These are phyloP conservation scores for Leptoclinus maculatus DNA, from an alignment of 2,797 vertebrate species.

Conservation along the genomic window DNA sequence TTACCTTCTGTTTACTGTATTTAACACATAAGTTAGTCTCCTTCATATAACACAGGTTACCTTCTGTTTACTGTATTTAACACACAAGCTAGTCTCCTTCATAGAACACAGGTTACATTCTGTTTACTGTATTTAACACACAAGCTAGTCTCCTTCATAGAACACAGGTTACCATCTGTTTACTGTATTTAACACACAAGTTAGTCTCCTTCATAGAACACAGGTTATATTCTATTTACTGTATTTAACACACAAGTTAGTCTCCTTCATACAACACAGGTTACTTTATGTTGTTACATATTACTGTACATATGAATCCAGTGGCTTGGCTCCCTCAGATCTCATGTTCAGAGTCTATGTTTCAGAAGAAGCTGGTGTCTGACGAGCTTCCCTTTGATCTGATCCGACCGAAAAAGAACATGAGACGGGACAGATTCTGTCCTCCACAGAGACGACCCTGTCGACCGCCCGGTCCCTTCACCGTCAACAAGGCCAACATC, in stretches of 20 bases:
- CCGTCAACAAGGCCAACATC: conserved; percentile 90
- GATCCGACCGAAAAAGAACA: conserved; percentile 90
- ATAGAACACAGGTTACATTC: no score
- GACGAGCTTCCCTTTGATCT: conserved; percentile 86
- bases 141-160: no score
- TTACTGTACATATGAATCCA: no score
- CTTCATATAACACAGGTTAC: background rate
- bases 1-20: no score
- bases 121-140: no score
- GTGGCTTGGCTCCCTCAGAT: background rate
- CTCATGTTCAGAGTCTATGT: background rate
- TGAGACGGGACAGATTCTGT: conserved; percentile 88
- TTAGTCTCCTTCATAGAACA: no score
- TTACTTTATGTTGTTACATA: background rate
- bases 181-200: no score
- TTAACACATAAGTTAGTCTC: no score
- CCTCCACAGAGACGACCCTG: conserved; percentile 81
- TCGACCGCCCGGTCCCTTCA: conserved; percentile 83
- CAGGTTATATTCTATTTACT: no score
- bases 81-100: no score
- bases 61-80: background rate
- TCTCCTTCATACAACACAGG: background rate
- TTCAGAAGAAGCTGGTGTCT: conserved; percentile 82
- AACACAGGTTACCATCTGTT: background rate
- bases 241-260: no score